Base-by-base conservation (phyloP, 2,113 vertebrate species). In the Ciconia stormi region DNA sequence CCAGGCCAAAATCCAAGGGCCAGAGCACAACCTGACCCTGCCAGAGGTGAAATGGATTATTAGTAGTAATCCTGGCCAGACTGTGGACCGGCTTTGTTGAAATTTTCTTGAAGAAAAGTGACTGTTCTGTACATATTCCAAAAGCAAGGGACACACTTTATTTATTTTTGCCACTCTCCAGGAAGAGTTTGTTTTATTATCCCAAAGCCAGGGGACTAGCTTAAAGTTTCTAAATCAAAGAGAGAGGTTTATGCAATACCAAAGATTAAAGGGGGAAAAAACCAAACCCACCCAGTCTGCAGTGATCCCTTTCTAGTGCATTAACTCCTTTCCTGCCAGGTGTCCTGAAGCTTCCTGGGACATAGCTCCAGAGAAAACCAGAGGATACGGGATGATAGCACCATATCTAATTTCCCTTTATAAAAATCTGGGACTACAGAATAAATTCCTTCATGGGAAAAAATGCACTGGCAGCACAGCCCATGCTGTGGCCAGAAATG, bases 131-230 rank as follows among this genome's bases (percentile, higher is more conserved):
- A 77, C 12, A 36, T 87, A 85, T 30, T 78, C 56, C 69, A 80
- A 89, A 92, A 92, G 40, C 77, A 82, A 94, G 16, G 34, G 49
- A 85, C 49, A 77, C 6, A 8, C 13, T 70, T 90, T 36, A 80
- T 92, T 94, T 95, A 79, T 79, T 94, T 97, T 94, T 94, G 56
- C 44, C 70, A 50, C 58, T 85, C 81, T 94, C 47, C 46, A 61
- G 66, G 73, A 82, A 69, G 25, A 87, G 30, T 58, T 87, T 95
- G 32, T 56, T 95, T 81, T 82, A 82, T 76, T 70, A 87, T 85
- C 46, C 30, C 56, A 80, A 95, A 93, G 62, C 49, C 77, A 69
- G 15, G 9, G 27, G 21, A 56, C 30, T 32, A 61, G 25, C 40
- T 85, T 69, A 25, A 84, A 49, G 56, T 72, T 95, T 87, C 73